Evolutionary conservation across 1,140 invertebrate genomes (phyloP).

Genomic region (Caenorhabditis elegans): DNA sequence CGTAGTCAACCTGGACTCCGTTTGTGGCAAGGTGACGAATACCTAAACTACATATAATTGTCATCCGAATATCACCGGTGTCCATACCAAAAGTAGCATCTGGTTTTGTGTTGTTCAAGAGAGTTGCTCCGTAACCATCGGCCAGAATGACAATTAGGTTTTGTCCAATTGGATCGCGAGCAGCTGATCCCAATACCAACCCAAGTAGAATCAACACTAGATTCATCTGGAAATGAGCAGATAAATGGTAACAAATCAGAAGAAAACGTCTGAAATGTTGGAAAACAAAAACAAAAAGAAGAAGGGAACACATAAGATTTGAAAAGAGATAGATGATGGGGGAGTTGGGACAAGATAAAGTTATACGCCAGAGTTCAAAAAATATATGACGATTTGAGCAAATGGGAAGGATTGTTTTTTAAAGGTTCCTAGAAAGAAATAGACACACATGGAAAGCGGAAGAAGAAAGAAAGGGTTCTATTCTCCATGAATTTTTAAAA

Average conservation of each 20-base stretch:
- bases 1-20: slow-evolving; percentile 58
- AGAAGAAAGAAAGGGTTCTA: not conserved
- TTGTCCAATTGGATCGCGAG: slow-evolving; percentile 55
- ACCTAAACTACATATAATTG: not conserved
- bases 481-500: not conserved
- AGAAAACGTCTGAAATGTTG: not conserved
- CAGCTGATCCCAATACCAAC: not conserved
- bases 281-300: slow-evolving; percentile 15
- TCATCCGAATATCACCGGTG: not conserved
- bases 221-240: not conserved
- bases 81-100: slow-evolving; percentile 53
- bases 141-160: slow-evolving; percentile 64
- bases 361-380: not conserved
- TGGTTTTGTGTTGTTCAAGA: slow-evolving; percentile 60
- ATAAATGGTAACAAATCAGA: not conserved
- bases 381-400: slow-evolving; percentile 19
- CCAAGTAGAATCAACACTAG: slow-evolving; percentile 10
- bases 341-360: not conserved
- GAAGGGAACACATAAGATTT: slow-evolving; percentile 19
- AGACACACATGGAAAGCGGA: too few species aligned
- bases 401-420: not conserved
- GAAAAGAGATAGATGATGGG: not conserved
- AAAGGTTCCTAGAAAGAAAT: not conserved
- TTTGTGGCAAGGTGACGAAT: slow-evolving; percentile 47
- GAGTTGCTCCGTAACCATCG: slow-evolving; percentile 61